Evolutionary conservation across 2,113 vertebrate species (phyloP), one percentile per base, ranked within the genome.

Genomic region (Alexandromys fortis): DNA sequence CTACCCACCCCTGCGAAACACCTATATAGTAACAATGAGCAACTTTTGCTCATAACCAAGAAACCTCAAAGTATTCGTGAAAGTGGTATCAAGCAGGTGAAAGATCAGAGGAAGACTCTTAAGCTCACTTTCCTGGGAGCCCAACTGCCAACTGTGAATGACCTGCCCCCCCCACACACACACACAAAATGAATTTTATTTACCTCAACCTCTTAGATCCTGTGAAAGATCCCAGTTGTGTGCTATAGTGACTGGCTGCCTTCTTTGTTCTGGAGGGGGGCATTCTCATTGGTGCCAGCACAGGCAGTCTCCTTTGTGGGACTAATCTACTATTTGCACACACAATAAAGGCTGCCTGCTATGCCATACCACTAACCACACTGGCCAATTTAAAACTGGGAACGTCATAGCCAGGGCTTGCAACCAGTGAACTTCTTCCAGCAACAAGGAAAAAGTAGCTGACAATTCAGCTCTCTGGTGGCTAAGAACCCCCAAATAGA

Each of bases 241-340:
- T 1, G 7, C 61, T 1, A 6, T 67, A 45, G 47, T 2, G 14
- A 75, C 4, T 67, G 82, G 79, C 63, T 35, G 1, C 35, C 7
- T 1, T 78, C 92, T 95, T 83, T 86, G 95, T 83, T 88, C 91
- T 58, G 12, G 22, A 61, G 78, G 42, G 65, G 45, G 42, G 13
- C 30, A 76, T 95, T 95, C 14, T 88, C 96, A 42, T 76, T 73
- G 88, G 0, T 86, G 89, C 78, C 88, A 65, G 35, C 3, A 58
- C 61, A 89, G 35, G 47, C 35, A 72, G 68, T 94, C 83, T 95
- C 76, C n/a, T 97, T 75, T 90, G 90, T 86, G 89, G 83, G 90
- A 81, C 90, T 96, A 94, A 97, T 96, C 97, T 88, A 95, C 61
- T 55, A 82, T 91, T 63, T 81, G 86, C 76, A 94, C 47, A 72